A percentile compares a stretch with the other conserved stretches of the same genome.
phyloP scores from a whole-genome alignment of 2,797 vertebrate species.

The Myotis daubentonii region DNA sequence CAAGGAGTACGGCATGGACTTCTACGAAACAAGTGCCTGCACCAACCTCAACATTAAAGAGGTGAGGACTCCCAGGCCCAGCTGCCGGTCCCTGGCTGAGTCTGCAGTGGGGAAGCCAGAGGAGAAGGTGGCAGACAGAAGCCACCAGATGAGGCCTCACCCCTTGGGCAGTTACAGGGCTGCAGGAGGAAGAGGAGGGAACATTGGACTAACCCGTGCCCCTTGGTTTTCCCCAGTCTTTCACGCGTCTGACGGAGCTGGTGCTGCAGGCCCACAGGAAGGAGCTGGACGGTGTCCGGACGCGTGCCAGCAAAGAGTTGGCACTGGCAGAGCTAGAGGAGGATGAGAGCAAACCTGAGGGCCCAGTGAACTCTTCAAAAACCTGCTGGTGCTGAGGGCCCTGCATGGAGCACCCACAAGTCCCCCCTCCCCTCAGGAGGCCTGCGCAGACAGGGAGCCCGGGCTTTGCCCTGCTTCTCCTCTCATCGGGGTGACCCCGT shows the following conservation, averaged over 20 bases:
- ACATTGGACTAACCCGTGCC: neutral
- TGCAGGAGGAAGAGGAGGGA: rapidly evolving
- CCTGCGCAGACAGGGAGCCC: slow-evolving; percentile 55
- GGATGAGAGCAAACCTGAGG: slow-evolving; percentile 88
- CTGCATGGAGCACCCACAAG: neutral
- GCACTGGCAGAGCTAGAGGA: slow-evolving; percentile 87
- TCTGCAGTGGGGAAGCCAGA: neutral
- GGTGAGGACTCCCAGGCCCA: slow-evolving; percentile 82
- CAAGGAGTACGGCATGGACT: slow-evolving; percentile 93
- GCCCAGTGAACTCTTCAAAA: slow-evolving; percentile 84
- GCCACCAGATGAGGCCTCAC: neutral
- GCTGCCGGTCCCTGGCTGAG: neutral
- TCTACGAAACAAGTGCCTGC: slow-evolving; percentile 95
- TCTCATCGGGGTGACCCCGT: slow-evolving; percentile 39
- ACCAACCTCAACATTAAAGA: slow-evolving; percentile 92
- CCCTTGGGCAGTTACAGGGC: neutral
- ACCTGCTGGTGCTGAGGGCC: slow-evolving; percentile 91
- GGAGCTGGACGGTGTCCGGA: slow-evolving; percentile 89
- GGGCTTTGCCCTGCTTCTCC: slow-evolving; percentile 54
- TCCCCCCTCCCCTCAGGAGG: slow-evolving; percentile 52
- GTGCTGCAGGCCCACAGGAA: slow-evolving; percentile 94
- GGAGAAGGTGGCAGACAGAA: neutral
- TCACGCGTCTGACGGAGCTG: slow-evolving; percentile 92
- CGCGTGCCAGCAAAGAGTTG: slow-evolving; percentile 85
- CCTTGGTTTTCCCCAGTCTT: slow-evolving; percentile 84